Base-by-base conservation (phyloP, 1,140 invertebrate species). In the Sycobia sp. region DNA sequence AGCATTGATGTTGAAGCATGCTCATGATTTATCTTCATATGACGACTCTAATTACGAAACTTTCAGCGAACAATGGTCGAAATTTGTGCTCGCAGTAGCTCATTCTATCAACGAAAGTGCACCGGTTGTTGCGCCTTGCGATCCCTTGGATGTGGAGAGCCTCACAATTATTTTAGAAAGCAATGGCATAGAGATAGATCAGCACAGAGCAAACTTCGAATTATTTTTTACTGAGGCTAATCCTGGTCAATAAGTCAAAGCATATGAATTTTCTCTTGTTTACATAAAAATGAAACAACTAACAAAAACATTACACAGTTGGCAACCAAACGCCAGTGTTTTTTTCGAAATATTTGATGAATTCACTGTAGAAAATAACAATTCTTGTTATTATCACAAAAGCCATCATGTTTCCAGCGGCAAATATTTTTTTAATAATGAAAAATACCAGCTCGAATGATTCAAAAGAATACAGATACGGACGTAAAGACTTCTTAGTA, bases 191-290 rank as follows among this genome's bases (percentile, higher is more conserved):
- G 67, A 80, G 18, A 68, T 74, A 25, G 57, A 72, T 54, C 72
- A 75, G 49, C 77, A 73, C 67, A 74, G 76, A 34, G 70, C 72
- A 36, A 69, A 67, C 23, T 66, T 82, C 47, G 75, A 77, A 46
- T 73, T 73, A 44, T 66, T 78, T 34, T 69, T 81, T 27, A 80
- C 79, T 13, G 75, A 79, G 58, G 73, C 72, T 11, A 80, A 81
- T 65, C 64, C 75, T 14, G 73, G 73, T 56, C 75, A 70, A 77
- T 78, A 78, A 63, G 50, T 51, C 23, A 47, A 16, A 14, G n/a
- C n/a, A n/a, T n/a, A n/a, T n/a, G n/a, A n/a, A n/a, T n/a, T 60
- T 50, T 39, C 36, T 50, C 16, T 54, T 29, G 23, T 43, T 18
- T 20, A 41, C 22, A 43, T n/a, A 32, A 20, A 10, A 32, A 32